These are phyloP conservation scores for Danionella cerebrum DNA, from an alignment of 2,113 vertebrate species.

Conservation along the genomic window DNA sequence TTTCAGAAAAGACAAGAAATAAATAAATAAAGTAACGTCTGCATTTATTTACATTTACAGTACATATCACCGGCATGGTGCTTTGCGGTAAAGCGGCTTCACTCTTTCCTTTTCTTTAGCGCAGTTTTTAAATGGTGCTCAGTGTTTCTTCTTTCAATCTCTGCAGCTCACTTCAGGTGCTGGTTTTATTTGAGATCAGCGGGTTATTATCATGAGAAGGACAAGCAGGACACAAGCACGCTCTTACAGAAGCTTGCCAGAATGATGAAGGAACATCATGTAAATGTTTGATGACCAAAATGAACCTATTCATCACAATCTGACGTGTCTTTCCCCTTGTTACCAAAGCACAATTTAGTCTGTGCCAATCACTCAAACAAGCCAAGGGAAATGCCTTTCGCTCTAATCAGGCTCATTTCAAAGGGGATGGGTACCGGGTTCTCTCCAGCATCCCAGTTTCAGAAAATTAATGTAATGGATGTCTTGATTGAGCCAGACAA, in stretches of 20 bases:
- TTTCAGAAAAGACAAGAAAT: no score
- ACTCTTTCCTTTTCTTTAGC: neutral
- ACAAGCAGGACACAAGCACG: neutral
- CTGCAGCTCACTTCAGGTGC: neutral
- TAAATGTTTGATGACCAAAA: constrained; percentile 5
- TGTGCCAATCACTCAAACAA: neutral
- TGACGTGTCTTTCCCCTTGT: constrained; percentile 9
- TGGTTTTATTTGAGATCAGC: neutral
- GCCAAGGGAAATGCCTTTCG: neutral
- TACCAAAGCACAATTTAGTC: neutral
- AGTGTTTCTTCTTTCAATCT: neutral
- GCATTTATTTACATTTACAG: no score
- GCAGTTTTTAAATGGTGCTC: neutral
- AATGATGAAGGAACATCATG: neutral
- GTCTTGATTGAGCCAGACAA: neutral
- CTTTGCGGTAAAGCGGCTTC: neutral
- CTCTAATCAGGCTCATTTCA: neutral
- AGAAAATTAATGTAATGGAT: neutral
- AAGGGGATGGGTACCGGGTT: neutral
- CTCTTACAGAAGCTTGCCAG: neutral
- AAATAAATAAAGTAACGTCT: no score
- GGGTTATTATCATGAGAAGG: neutral
- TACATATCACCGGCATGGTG: no score
- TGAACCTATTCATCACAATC: constrained; percentile 1
- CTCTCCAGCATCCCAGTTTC: neutral